Evolutionary conservation across 2,888 invertebrate species (phyloP).

Genomic region (Diabrotica balteata): DNA sequence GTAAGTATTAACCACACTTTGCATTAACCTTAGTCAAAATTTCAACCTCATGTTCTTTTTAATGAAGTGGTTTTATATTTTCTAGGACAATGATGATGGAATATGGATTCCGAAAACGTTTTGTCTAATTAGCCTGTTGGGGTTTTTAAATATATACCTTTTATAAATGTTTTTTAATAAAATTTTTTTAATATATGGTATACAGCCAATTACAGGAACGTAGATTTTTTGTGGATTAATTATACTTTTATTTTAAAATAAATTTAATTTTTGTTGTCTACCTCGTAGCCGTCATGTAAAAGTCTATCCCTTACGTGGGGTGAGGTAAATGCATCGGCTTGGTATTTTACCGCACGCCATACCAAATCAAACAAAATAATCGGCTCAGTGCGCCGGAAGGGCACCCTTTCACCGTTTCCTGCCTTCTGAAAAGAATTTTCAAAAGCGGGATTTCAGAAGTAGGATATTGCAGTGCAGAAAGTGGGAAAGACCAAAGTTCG

Average conservation of each 20-base stretch:
- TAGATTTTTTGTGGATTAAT: too few species aligned
- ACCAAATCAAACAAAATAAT: conserved; percentile 50
- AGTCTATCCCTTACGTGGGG: not conserved
- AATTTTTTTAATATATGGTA: too few species aligned
- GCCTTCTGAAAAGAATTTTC: conserved; percentile 12
- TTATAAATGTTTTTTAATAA: too few species aligned
- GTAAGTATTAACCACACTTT: too few species aligned
- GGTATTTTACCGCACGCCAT: conserved; percentile 23
- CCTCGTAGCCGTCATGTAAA: not conserved
- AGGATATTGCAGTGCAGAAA: conserved; percentile 10
- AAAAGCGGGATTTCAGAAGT: conserved; percentile 25
- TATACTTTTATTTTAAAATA: not conserved
- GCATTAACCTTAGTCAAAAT: too few species aligned
- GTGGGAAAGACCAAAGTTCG: conserved; percentile 4
- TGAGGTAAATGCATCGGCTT: conserved; percentile 39
- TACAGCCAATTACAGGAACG: too few species aligned
- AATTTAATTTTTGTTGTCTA: not conserved
- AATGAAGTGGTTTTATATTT: too few species aligned
- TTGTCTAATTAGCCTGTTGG: too few species aligned
- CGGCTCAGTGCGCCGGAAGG: conserved; percentile 42
- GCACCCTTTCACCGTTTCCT: conserved; percentile 23
- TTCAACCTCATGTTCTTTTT: too few species aligned
- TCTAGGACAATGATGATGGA: too few species aligned
- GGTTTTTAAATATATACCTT: too few species aligned
- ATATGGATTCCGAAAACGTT: too few species aligned